Percentiles rank a stretch among this genome's conserved stretches.
Conservation (phyloP, 2,113 vertebrate genomes). For the Piprites chloris region DNA sequence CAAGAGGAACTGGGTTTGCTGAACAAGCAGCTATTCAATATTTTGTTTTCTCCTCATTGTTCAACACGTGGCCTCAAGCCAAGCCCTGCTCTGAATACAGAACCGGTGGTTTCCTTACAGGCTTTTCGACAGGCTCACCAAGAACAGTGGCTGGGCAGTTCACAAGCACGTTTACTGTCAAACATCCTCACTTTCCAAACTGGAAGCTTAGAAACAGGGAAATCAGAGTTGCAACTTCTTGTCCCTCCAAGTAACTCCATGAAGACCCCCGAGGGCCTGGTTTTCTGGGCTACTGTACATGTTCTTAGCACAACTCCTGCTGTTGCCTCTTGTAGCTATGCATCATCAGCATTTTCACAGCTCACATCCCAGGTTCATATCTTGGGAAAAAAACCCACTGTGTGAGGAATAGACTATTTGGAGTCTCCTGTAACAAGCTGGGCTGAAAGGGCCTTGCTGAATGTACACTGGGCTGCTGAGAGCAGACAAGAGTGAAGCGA, state of each 20-base stretch:
- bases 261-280: not conserved
- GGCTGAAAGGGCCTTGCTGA: not conserved
- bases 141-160: not conserved
- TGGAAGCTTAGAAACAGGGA: not conserved
- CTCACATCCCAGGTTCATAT: not conserved
- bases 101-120: constrained; percentile 32
- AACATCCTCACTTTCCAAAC: not conserved
- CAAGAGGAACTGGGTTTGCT: constrained; percentile 32
- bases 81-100: constrained; percentile 55
- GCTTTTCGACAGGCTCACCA: not conserved
- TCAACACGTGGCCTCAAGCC: not conserved
- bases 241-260: not conserved
- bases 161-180: not conserved
- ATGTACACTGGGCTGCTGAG: not conserved
- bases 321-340: not conserved
- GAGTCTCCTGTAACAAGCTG: not conserved
- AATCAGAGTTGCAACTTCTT: not conserved
- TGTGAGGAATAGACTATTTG: not conserved
- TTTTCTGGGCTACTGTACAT: not conserved
- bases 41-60: constrained; percentile 65
- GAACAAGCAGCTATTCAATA: constrained; percentile 66
- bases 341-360: not conserved
- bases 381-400: not conserved
- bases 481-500: not conserved
- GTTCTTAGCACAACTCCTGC: not conserved